Base-by-base conservation (phyloP, 2,113 vertebrate species). In the Megaptera novaeangliae region DNA sequence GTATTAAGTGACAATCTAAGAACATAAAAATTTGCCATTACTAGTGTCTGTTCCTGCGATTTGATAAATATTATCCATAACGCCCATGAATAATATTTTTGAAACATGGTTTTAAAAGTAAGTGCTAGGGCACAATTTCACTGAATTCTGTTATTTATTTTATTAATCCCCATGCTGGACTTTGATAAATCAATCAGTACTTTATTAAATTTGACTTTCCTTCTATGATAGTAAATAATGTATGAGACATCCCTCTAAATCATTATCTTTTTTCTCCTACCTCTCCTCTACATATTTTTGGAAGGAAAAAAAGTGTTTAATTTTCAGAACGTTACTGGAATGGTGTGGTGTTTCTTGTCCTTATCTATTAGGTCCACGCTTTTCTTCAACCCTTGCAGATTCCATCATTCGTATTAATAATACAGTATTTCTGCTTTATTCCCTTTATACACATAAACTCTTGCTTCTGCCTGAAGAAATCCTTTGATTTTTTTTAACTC, bases 131-230 rank as follows among this genome's bases (percentile, higher is more conserved):
- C 3, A 84, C 39, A 92, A 71, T 11, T 78, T 69, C 41, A 44
- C 27, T 72, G 17, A 75, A 85, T n/a, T 81, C 64, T 94, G 12
- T 21, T 21, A 69, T 91, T 78, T 64, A 64, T 21, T 80, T 61
- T 95, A 89, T 77, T 74, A 94, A 94, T 20, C 29, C 31, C 29
- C 39, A 69, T 10, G 15, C 49, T 78, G 46, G 39, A 61, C n/a
- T 97, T 81, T 97, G 92, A 93, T 72, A 82, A 88, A 55, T 86
- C 87, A 75, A 44, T 78, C 41, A 74, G n/a, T 44, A 91, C 52
- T 85, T 94, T 55, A 68, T 34, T 95, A 68, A 87, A 91, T 86
- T 64, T 84, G 27, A 92, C 57, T 92, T 88, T 64, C 93, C 41
- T 89, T 90, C 75, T 68, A 23, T 75, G 85, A 93, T 57, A 88